Conservation (phyloP, 1,140 invertebrate genomes). For the Gyrodactylus salaris region DNA sequence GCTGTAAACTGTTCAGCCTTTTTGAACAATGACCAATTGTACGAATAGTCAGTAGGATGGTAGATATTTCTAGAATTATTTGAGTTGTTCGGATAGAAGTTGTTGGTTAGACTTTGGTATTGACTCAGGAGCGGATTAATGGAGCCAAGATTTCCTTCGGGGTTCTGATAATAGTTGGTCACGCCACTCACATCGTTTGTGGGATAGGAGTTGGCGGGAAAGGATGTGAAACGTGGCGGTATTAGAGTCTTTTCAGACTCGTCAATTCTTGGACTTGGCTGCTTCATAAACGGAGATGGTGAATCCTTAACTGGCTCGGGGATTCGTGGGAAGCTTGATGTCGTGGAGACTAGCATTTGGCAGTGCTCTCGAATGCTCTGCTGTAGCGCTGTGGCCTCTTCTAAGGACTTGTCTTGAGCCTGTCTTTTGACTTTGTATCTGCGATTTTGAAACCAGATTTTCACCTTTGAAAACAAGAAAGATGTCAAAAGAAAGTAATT, state of each 20-base stretch:
- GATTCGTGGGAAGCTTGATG: neutral
- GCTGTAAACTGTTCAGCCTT: neutral
- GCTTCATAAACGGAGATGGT: neutral
- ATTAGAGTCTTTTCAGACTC: too few relatives aligned
- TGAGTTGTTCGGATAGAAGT: neutral
- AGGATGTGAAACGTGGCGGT: too few relatives aligned
- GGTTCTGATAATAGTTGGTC: neutral
- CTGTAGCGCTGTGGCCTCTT: neutral
- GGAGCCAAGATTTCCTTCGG: neutral
- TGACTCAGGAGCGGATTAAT: neutral
- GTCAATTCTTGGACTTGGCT: neutral
- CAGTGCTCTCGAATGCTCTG: neutral
- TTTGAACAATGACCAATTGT: neutral
- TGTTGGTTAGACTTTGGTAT: neutral
- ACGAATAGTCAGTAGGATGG: neutral
- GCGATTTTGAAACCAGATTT: slow-evolving; percentile 6
- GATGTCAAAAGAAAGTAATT: neutral
- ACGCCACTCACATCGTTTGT: neutral
- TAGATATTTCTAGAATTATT: neutral
- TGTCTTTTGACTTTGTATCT: slow-evolving; percentile 5
- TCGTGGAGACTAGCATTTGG: neutral
- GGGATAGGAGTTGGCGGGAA: too few relatives aligned
- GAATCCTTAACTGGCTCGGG: neutral
- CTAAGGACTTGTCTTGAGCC: slow-evolving; percentile 3
- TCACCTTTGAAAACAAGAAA: neutral